phyloP scores from a whole-genome alignment of 1,140 invertebrate species.

The Dendrolimus kikuchii region DNA sequence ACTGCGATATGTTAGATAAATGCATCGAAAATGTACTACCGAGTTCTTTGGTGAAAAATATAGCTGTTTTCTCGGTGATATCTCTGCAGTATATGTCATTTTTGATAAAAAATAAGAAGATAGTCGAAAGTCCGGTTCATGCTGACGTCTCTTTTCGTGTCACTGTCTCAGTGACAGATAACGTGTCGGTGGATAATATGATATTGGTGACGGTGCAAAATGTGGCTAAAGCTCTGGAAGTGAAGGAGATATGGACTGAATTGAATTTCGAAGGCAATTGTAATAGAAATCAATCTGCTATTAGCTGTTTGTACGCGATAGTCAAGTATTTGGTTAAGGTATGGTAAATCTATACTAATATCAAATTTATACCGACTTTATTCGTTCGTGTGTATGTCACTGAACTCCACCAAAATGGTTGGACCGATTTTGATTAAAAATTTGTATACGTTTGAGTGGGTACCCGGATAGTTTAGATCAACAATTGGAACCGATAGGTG shows the following conservation, averaged over 20 bases:
- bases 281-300: slow-evolving; percentile 58
- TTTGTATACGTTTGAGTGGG: too few relatives aligned
- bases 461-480: too few relatives aligned
- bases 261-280: slow-evolving; percentile 57
- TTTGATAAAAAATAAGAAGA: slow-evolving; percentile 62
- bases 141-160: slow-evolving; percentile 55
- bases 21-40: slow-evolving; percentile 54
- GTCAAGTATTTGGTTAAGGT: slow-evolving; percentile 65
- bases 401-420: too few relatives aligned
- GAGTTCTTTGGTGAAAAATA: slow-evolving; percentile 40
- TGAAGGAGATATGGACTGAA: slow-evolving; percentile 55
- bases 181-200: slow-evolving; percentile 48
- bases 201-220: slow-evolving; percentile 45
- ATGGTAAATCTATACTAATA: slow-evolving; percentile 9
- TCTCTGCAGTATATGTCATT: slow-evolving; percentile 68
- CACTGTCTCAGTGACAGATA: slow-evolving; percentile 34
- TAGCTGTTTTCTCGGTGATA: slow-evolving; percentile 59
- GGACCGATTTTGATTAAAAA: too few relatives aligned
- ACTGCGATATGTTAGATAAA: slow-evolving; percentile 60
- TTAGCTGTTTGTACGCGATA: slow-evolving; percentile 63
- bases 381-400: too few relatives aligned
- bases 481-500: too few relatives aligned
- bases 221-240: slow-evolving; percentile 48
- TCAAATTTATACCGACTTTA: too few relatives aligned
- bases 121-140: slow-evolving; percentile 46